Evolutionary conservation across 2,113 vertebrate genomes (phyloP), one percentile per base, ranked within the genome.

Genomic region (Sisor rabdophorus): DNA sequence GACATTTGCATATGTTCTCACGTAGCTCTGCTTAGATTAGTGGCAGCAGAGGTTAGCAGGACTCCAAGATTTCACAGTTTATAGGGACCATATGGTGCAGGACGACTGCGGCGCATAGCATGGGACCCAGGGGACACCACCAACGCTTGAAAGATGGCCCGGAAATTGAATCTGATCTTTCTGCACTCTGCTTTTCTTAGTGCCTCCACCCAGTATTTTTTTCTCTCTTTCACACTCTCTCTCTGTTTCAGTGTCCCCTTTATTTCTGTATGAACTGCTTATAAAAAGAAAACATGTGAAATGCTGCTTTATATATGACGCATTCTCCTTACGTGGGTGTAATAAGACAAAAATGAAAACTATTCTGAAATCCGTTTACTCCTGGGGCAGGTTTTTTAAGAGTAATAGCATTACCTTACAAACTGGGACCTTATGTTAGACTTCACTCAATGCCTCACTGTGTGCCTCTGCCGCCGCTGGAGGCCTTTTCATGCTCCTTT

Each of bases 61-160:
- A 72, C 77, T 79, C 71, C 48, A 67, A 48, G 71, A 84, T 84
- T 84, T 84, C 80, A 84, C 80, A 81, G 82, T 81, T 84, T 84
- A 81, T 79, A 81, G 70, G 75, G 81, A 84, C 82, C 80, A 84
- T 84, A 84, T 84, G 82, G 77, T 19, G 63, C 76, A 79, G 77
- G 71, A 84, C 72, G 82, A 79, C 82, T 84, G 78, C 71, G 79
- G 77, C 74, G 55, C 80, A 81, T 81, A 81, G 80, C 74, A 77
- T 44, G 12, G 77, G 65, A 81, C 77, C 75, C 80, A 80, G 55
- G 82, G 82, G 80, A 81, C 75, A 71, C 47, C 69, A 55, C 50
- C 55, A 30, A 69, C 47, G 63, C 70, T 77, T 74, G 80, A 84
- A 77, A 79, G 77, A 81, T 79, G 82, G 73, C 73, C 75, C 65